Evolutionary conservation across 1,140 invertebrate genomes (phyloP), one percentile per base, ranked within the genome.

Genomic region (Achatina immaculata): DNA sequence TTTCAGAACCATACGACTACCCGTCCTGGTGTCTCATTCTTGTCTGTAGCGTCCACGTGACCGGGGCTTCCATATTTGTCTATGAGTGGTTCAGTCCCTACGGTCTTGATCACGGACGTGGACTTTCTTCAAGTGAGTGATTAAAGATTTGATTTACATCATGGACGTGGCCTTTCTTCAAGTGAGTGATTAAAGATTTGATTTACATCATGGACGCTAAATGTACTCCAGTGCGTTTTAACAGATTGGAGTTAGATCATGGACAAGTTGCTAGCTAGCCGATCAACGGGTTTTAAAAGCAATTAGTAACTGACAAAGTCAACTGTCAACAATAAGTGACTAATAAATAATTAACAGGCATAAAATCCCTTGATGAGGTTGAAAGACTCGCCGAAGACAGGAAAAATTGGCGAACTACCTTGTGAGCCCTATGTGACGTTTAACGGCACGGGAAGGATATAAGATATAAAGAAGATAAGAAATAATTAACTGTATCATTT

Each of bases 11-110:
- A 0, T 99, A 99, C 90, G 98, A 99, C 91, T 97, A 97, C 9
- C 95, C 97, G 0, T 98, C 97, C 0, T 99, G 98, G 98, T 96
- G 99, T 94, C 92, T 99, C 86, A 96, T 99, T 45, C 95, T 97
- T 34, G 94, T 98, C 69, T 96, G 99, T n/a, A 97, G 97, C 38
- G 99, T 99, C 86, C 98, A 99, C 91, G 96, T 96, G 0, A 96
- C 97, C 1, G 98, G 97, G 0, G 95, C 99, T 85, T 96, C 97
- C 83, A 99, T 99, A 89, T 99, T 99, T 88, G 93, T 99, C 28
- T 99, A 99, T 91, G 98, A 99, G 92, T 99, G 97, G 97, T 81
- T 89, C 51, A 91, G 86, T 84, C 90, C 88, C 38, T 85, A 84
- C 80, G 91, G 87, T 19, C 80, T 90, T 36, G 86, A 90, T 82